Evolutionary conservation across 37 sponge, comb jelly and placozoan genomes (phyloP), one percentile per base, ranked within the genome.

Genomic region (Halichondria panicea): DNA sequence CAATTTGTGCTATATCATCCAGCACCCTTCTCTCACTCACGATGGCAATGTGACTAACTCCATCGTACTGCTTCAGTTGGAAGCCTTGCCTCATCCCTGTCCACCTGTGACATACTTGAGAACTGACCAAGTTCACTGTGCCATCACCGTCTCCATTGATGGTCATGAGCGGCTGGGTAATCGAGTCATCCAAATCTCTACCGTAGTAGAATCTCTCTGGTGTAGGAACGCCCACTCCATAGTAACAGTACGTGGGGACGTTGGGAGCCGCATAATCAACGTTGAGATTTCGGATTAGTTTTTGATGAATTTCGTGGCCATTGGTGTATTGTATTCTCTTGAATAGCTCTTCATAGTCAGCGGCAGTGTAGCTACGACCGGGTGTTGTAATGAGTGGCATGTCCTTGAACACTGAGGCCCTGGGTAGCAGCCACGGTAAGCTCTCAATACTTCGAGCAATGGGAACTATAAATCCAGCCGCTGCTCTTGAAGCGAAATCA

Each of bases 101-200:
- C 82, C 90, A 93, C 42, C 73, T 41, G 15, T 38, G 71, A 48
- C 90, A 89, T 30, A 85, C 76, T 56, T 88, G 71, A 13, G 91
- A 68, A 33, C 79, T 81, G 2, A 13, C 37, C 11, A 50, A 32
- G 62, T 85, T 85, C 30, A 93, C 90, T 0, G 87, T 89, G 11
- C 90, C 87, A 58, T 93, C 94, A 19, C 94, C 94, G 45, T 84
- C 46, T 42, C 87, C 82, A 5, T 34, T 33, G n/a, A n/a, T n/a
- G n/a, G n/a, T n/a, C 3, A 27, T 55, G 32, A 4, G 35, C 3
- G 74, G 28, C 1, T 36, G 65, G 6, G 22, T 24, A 12, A 21
- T 22, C 9, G 37, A 21, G 43, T 24, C 39, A 18, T 22, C n/a
- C 57, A 52, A 41, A 27, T 19, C 48, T 35, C 66, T 31, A 5